Evolutionary conservation across 2,797 vertebrate genomes (phyloP).

Genomic region (Fistularia tabacaria): DNA sequence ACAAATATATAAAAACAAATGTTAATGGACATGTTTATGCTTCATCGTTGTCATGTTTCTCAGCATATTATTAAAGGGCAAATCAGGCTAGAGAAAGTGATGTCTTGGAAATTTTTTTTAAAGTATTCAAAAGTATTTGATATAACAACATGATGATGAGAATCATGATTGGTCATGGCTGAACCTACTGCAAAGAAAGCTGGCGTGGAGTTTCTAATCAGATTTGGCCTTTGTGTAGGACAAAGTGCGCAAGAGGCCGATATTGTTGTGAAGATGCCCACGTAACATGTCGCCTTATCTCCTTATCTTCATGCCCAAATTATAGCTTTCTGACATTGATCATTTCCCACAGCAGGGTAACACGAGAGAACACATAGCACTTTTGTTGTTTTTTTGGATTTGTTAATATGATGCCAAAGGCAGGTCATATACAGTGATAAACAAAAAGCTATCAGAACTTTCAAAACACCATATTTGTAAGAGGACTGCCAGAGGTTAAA

Average conservation of each 20-base stretch:
- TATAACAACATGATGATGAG: constrained; percentile 7
- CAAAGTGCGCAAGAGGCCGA: constrained; percentile 34
- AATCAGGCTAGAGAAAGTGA: too few species aligned
- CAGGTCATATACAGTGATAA: background rate
- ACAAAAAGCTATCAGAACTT: background rate
- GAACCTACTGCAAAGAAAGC: constrained; percentile 17
- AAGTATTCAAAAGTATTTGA: background rate
- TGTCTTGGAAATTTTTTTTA: too few species aligned
- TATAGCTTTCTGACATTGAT: constrained; percentile 1
- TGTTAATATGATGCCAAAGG: background rate
- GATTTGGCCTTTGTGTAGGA: constrained; percentile 33
- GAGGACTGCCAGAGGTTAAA: constrained; percentile 25
- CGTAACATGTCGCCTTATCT: constrained; percentile 37
- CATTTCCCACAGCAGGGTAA: too few species aligned
- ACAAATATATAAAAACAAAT: background rate
- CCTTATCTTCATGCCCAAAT: constrained; percentile 33
- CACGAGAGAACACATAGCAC: too few species aligned
- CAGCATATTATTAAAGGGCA: too few species aligned
- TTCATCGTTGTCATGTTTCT: too few species aligned
- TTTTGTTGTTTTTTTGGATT: too few species aligned
- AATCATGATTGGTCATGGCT: constrained; percentile 4
- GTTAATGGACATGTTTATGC: too few species aligned
- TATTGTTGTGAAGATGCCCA: constrained; percentile 47
- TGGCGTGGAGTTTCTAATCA: constrained; percentile 45
- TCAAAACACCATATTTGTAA: background rate